Base-by-base conservation (phyloP, 2,888 invertebrate species). In the Smittia sp. region DNA sequence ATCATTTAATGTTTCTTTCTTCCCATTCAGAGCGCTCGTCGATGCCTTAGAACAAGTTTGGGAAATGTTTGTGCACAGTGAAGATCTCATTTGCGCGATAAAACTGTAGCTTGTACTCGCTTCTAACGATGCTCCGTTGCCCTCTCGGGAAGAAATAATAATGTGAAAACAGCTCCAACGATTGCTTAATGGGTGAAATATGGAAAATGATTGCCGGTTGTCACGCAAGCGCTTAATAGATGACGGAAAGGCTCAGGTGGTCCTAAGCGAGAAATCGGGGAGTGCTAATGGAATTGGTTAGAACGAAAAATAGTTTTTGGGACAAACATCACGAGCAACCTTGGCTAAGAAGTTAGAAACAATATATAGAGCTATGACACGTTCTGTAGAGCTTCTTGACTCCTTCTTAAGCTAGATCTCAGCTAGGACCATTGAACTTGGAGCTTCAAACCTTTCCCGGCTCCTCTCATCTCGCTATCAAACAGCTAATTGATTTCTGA, bases 401-500 rank as follows among this genome's bases (percentile, higher is more conserved):
- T n/a, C n/a, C n/a, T n/a, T n/a, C n/a, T n/a, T n/a, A n/a, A n/a
- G n/a, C n/a, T n/a, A n/a, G n/a, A n/a, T n/a, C n/a, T n/a, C n/a
- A n/a, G n/a, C n/a, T n/a, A n/a, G n/a, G n/a, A n/a, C n/a, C n/a
- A n/a, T n/a, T n/a, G n/a, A n/a, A n/a, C n/a, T n/a, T n/a, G n/a
- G n/a, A n/a, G n/a, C n/a, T n/a, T n/a, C n/a, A n/a, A n/a, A n/a
- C n/a, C n/a, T n/a, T n/a, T n/a, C n/a, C n/a, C n/a, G n/a, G 54
- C 15, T 70, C 46, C 41, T 27, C 54, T 32, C 46, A 46, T 68
- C 22, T 46, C 68, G 24, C 46, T 46, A 68, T 13, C 70, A n/a
- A 70, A n/a, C n/a, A 54, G 54, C 58, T 70, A 70, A 70, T 70
- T 70, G 70, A 70, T 70, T 70, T 27, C 20, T 54, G 70, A 52